Evolutionary conservation across 2,888 invertebrate genomes (phyloP).

Genomic region (Blera fallax): DNA sequence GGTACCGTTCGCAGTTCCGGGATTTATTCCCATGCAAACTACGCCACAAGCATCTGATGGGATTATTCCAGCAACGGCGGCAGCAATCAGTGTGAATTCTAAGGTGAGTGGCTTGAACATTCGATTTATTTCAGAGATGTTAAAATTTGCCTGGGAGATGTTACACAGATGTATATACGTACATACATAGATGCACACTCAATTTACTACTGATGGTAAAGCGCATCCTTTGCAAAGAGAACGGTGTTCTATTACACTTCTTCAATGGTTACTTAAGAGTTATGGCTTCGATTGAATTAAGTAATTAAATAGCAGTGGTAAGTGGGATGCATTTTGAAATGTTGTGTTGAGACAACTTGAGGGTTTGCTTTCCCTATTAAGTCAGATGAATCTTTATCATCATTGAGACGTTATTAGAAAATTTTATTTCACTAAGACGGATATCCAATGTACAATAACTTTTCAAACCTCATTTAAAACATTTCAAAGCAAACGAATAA

Average conservation of each 20-base stretch:
- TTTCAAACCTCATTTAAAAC: no score
- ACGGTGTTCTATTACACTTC: neutral
- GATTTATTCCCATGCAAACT: slow-evolving; percentile 74
- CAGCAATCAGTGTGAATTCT: slow-evolving; percentile 76
- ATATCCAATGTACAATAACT: no score
- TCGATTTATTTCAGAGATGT: slow-evolving; percentile 44
- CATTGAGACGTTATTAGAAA: no score
- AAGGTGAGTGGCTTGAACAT: slow-evolving; percentile 76
- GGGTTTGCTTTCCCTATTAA: no score
- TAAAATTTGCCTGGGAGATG: neutral
- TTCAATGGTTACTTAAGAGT: neutral
- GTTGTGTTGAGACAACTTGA: no score
- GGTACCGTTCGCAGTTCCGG: slow-evolving; percentile 77
- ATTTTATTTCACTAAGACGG: no score
- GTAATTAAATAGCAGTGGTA: neutral
- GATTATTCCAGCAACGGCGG: slow-evolving; percentile 75
- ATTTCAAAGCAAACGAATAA: no score
- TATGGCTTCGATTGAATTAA: neutral
- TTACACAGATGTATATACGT: neutral
- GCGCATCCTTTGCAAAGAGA: neutral
- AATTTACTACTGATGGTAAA: neutral
- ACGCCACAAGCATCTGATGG: slow-evolving; percentile 64
- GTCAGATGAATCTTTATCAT: no score
- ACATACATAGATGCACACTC: no score
- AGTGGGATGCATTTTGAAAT: no score